These are phyloP conservation scores for Gonioctena quinquepunctata DNA, from an alignment of 1,140 invertebrate species.

Conservation along the genomic window DNA sequence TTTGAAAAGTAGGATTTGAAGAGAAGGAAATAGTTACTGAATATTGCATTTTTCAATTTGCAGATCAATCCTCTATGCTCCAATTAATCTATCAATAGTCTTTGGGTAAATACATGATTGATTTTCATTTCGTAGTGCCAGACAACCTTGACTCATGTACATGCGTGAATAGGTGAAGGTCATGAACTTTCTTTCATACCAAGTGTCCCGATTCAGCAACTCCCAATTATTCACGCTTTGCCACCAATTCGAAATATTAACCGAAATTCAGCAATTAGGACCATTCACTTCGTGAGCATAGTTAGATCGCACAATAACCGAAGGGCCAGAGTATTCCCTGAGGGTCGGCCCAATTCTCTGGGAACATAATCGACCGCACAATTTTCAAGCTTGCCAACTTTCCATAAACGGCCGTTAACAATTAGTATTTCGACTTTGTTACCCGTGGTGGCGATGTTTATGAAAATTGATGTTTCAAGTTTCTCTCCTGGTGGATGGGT, in stretches of 20 bases:
- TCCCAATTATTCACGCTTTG: neutral
- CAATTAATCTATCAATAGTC: too few species aligned
- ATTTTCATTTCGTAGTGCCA: too few species aligned
- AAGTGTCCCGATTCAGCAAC: too few species aligned
- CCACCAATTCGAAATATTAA: neutral
- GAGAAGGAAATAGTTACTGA: too few species aligned
- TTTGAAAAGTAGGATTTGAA: too few species aligned
- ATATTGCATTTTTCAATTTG: too few species aligned
- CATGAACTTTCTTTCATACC: too few species aligned
- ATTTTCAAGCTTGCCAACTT: conserved; percentile 6
- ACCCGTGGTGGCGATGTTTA: neutral
- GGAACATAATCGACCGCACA: conserved; percentile 7
- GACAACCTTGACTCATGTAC: too few species aligned
- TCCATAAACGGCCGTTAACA: conserved; percentile 17
- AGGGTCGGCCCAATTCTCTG: neutral
- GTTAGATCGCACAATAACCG: neutral
- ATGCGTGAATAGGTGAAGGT: too few species aligned
- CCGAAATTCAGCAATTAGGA: neutral
- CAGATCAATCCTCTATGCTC: too few species aligned
- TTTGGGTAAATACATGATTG: too few species aligned
- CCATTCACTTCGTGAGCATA: neutral
- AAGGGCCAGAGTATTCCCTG: neutral
- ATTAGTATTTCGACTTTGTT: conserved; percentile 10
- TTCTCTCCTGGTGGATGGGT: neutral
- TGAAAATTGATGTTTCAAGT: conserved; percentile 20